A percentile compares a stretch with the other conserved stretches of the same genome.
These are phyloP conservation scores for Trogon melanurus DNA, from an alignment of 2,113 vertebrate genomes.

Conservation along the genomic window DNA sequence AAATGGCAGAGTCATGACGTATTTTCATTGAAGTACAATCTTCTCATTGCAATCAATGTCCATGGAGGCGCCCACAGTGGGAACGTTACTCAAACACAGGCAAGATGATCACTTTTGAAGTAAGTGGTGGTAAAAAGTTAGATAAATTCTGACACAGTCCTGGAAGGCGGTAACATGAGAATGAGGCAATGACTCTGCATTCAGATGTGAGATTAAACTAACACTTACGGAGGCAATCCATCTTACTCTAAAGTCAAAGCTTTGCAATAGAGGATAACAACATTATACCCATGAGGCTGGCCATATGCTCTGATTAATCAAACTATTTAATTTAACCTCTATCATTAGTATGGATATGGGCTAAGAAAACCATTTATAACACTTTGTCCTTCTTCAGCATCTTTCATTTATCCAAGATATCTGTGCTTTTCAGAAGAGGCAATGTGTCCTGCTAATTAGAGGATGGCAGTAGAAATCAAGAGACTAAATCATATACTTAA, in stretches of 20 bases:
- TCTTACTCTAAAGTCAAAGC: conserved; percentile 60
- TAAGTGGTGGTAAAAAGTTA: conserved; percentile 42
- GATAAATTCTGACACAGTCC: conserved; percentile 28
- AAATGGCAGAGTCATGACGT: background rate
- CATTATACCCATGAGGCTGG: conserved; percentile 44
- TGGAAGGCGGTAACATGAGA: conserved; percentile 33
- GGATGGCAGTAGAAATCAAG: background rate
- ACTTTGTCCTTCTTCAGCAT: conserved; percentile 15
- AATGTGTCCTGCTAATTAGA: conserved; percentile 5
- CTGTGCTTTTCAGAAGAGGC: background rate
- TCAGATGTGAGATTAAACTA: conserved; percentile 60
- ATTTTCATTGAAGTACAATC: background rate
- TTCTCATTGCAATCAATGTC: background rate
- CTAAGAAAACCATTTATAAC: conserved; percentile 44
- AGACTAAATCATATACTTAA: background rate
- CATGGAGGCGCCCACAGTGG: background rate
- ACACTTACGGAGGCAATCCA: conserved; percentile 41
- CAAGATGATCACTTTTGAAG: conserved; percentile 10
- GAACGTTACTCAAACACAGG: conserved; percentile 7
- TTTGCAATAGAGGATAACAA: conserved; percentile 46
- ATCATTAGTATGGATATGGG: conserved; percentile 39
- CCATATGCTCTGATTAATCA: conserved; percentile 65
- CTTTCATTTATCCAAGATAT: conserved; percentile 4
- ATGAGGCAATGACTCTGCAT: conserved; percentile 39
- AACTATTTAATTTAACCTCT: conserved; percentile 61